Evolutionary conservation across 2,797 vertebrate species (phyloP).

Genomic region (Lerista edwardsae): DNA sequence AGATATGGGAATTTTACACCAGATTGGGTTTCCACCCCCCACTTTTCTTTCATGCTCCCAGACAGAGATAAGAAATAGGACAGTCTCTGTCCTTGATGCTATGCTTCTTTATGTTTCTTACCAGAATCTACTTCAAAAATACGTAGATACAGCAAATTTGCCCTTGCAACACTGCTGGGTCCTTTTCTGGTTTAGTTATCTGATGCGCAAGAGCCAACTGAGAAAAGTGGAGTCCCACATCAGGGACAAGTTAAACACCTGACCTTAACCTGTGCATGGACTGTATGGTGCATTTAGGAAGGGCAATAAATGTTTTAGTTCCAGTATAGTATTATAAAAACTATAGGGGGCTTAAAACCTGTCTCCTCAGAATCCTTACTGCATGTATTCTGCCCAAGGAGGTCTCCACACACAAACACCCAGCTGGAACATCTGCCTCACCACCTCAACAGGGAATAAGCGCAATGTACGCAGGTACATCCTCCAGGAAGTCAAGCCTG

Average conservation of each 20-base stretch:
- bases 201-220: constrained; percentile 23
- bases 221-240: not conserved
- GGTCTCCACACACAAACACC: too few species aligned
- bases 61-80: not conserved
- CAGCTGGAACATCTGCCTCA: too few species aligned
- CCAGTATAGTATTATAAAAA: too few species aligned
- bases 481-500: too few species aligned
- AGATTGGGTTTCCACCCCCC: not conserved
- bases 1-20: not conserved
- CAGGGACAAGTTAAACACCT: constrained; percentile 9
- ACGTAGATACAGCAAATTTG: constrained; percentile 1
- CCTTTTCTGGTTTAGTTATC: constrained; percentile 37
- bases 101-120: constrained; percentile 26
- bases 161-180: constrained; percentile 23
- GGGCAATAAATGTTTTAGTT: too few species aligned
- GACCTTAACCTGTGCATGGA: not conserved
- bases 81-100: not conserved
- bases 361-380: too few species aligned
- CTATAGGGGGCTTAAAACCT: too few species aligned
- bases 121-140: constrained; percentile 26
- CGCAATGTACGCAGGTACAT: too few species aligned
- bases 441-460: too few species aligned
- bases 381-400: too few species aligned
- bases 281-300: not conserved
- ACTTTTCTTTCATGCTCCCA: not conserved